phyloP scores from a whole-genome alignment of 1,140 invertebrate genomes.

The Sitodiplosis mosellana region DNA sequence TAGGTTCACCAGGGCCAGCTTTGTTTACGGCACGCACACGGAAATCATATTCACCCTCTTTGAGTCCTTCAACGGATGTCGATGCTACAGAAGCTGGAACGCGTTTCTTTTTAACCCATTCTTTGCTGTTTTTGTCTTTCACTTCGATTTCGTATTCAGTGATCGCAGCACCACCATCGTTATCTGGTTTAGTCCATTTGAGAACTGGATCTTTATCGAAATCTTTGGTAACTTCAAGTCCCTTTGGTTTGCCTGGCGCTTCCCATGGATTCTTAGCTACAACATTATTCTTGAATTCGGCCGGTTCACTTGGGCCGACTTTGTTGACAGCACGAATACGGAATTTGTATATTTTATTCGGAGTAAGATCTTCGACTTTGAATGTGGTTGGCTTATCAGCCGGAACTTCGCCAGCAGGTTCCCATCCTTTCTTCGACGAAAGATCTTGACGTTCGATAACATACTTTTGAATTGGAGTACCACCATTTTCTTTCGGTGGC shows the following conservation, averaged over 20 bases:
- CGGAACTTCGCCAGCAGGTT: constrained; percentile 55
- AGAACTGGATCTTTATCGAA: constrained; percentile 92
- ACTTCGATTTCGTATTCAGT: constrained; percentile 85
- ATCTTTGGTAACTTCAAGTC: constrained; percentile 77
- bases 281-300: constrained; percentile 64
- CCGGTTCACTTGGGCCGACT: constrained; percentile 72
- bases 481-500: constrained; percentile 81
- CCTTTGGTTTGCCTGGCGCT: constrained; percentile 80
- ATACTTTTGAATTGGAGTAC: constrained; percentile 76
- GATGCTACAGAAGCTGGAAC: constrained; percentile 54
- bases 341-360: constrained; percentile 87
- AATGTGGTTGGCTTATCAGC: constrained; percentile 44
- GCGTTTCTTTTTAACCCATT: constrained; percentile 66
- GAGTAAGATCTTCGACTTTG: constrained; percentile 71
- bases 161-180: constrained; percentile 82
- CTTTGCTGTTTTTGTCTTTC: constrained; percentile 81
- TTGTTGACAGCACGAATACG: constrained; percentile 88
- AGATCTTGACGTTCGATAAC: constrained; percentile 88
- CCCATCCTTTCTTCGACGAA: constrained; percentile 73
- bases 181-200: constrained; percentile 77
- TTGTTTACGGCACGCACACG: constrained; percentile 89
- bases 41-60: constrained; percentile 94
- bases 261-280: constrained; percentile 97
- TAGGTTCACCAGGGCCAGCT: constrained; percentile 86
- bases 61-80: constrained; percentile 71